Evolutionary conservation across 1,140 invertebrate species (phyloP).

Genomic region (Trachymyrmex septentrionalis): DNA sequence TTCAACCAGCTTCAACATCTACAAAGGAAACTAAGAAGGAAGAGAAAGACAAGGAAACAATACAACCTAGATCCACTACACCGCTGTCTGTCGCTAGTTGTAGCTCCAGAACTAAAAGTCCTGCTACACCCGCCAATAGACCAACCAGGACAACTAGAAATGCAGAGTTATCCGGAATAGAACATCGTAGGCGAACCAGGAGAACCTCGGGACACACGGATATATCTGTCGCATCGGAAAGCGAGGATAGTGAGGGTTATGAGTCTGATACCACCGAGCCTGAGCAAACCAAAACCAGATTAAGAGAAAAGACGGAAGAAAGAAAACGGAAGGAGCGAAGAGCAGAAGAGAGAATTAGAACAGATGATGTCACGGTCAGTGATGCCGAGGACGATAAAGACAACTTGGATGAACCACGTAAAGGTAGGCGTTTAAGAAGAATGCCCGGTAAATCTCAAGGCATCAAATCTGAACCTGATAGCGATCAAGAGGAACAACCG

Average conservation of each 20-base stretch:
- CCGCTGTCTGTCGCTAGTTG: constrained; percentile 88
- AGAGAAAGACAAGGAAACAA: constrained; percentile 83
- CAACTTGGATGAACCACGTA: constrained; percentile 80
- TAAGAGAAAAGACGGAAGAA: constrained; percentile 78
- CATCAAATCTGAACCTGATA: constrained; percentile 83
- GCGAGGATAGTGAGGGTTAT: constrained; percentile 85
- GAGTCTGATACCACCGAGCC: constrained; percentile 83
- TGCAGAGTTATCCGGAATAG: constrained; percentile 72
- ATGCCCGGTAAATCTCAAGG: constrained; percentile 79
- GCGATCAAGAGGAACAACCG: constrained; percentile 83
- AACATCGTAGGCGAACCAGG: constrained; percentile 83
- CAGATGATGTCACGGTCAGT: constrained; percentile 81
- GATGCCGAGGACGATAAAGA: constrained; percentile 84
- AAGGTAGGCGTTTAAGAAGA: constrained; percentile 80
- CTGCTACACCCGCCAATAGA: constrained; percentile 86
- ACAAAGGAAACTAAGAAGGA: constrained; percentile 69
- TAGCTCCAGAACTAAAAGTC: constrained; percentile 89
- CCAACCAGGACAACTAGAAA: constrained; percentile 81
- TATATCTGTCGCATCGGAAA: constrained; percentile 83
- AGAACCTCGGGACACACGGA: constrained; percentile 85
- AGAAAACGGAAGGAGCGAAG: constrained; percentile 83
- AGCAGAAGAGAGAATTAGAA: constrained; percentile 84
- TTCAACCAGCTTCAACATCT: constrained; percentile 38
- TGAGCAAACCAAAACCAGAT: constrained; percentile 79
- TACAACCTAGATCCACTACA: constrained; percentile 88